Conservation (phyloP, 1,140 invertebrate genomes). For the Nasonia vitripennis region DNA sequence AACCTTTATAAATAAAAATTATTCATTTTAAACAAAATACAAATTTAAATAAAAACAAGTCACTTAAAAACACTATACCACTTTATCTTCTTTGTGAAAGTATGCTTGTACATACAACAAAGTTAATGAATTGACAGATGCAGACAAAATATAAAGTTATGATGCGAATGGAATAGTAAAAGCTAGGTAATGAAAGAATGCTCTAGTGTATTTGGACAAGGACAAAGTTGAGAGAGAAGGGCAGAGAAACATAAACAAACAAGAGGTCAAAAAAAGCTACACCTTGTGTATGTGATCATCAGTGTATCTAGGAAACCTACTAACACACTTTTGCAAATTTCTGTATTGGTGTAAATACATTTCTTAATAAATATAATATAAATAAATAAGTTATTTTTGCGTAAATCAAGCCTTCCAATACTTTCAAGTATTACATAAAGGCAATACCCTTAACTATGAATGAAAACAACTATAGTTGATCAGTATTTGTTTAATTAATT, state of each 20-base stretch:
- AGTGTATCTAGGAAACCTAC: too few species aligned
- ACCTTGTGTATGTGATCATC: too few species aligned
- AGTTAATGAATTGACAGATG: background rate
- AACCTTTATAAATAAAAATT: background rate
- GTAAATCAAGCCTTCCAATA: too few species aligned
- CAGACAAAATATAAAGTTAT: too few species aligned
- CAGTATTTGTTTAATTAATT: too few species aligned
- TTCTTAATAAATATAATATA: too few species aligned
- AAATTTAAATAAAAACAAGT: background rate
- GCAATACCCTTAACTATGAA: too few species aligned
- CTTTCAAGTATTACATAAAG: too few species aligned
- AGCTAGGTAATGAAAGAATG: background rate
- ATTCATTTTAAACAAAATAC: background rate
- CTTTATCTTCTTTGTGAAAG: background rate
- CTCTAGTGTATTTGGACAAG: background rate
- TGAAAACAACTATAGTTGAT: too few species aligned
- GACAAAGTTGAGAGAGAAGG: background rate
- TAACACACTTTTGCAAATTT: too few species aligned
- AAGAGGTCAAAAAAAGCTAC: conserved; percentile 2
- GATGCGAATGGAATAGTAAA: background rate
- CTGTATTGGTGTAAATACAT: too few species aligned
- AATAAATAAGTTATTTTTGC: too few species aligned
- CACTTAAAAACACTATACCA: background rate
- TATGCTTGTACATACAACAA: background rate
- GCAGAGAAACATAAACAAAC: conserved; percentile 13